Evolutionary conservation across 2,888 invertebrate species (phyloP).

Genomic region (Ypsolopha sequella): DNA sequence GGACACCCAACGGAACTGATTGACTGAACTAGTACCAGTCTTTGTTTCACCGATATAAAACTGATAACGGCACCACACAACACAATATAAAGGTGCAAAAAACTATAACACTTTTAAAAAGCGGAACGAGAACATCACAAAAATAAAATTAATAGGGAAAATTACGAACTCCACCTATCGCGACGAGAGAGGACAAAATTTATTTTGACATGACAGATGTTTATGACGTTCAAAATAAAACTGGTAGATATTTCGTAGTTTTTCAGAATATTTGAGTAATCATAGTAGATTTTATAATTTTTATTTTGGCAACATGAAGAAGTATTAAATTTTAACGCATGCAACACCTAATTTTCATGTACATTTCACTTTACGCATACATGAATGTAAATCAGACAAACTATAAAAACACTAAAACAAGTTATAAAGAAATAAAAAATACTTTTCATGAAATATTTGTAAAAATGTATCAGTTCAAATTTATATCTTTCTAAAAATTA

Average conservation of each 20-base stretch:
- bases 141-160: slow-evolving; percentile 28
- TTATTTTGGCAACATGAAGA: slow-evolving; percentile 18
- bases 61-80: slow-evolving; percentile 13
- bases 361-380: slow-evolving; percentile 5
- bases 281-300: slow-evolving; percentile 14
- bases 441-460: too few species aligned
- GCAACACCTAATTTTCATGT: slow-evolving; percentile 10
- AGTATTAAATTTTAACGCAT: neutral
- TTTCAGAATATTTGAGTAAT: neutral
- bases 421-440: neutral
- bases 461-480: too few species aligned
- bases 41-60: slow-evolving; percentile 31
- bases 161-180: slow-evolving; percentile 45
- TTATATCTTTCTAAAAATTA: too few species aligned
- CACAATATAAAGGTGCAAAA: slow-evolving; percentile 32
- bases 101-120: slow-evolving; percentile 49
- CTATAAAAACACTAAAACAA: too few species aligned
- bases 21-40: slow-evolving; percentile 16
- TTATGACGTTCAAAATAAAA: slow-evolving; percentile 35
- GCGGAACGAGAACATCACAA: slow-evolving; percentile 55
- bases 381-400: too few species aligned
- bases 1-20: slow-evolving; percentile 14
- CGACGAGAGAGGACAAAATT: slow-evolving; percentile 26
- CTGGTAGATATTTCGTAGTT: slow-evolving; percentile 14
- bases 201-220: slow-evolving; percentile 29